phyloP scores from a whole-genome alignment of 2,113 vertebrate genomes.

The Vulpes lagopus region DNA sequence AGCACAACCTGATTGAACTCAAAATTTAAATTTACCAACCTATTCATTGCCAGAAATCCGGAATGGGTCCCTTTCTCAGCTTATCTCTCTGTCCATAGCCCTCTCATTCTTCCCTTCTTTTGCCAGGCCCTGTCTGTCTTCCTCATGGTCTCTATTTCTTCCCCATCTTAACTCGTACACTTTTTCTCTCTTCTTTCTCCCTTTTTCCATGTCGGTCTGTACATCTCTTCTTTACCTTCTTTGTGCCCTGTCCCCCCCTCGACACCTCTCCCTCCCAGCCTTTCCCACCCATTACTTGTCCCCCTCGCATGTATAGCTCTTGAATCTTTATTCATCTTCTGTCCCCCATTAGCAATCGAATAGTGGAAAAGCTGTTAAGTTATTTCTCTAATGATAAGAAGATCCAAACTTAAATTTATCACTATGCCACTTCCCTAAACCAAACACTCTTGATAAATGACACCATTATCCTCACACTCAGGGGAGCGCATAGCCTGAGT shows the following conservation, averaged over 20 bases:
- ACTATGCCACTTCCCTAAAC: background rate
- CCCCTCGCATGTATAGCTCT: background rate
- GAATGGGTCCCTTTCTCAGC: background rate
- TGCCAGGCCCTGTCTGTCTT: background rate
- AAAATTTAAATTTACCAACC: background rate
- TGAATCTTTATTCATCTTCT: background rate
- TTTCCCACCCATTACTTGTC: background rate
- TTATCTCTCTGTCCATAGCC: background rate
- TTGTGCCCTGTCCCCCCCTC: background rate
- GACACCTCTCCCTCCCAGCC: background rate
- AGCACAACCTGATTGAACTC: background rate
- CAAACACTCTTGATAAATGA: background rate
- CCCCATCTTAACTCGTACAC: background rate
- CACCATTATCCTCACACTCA: background rate
- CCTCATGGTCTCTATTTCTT: background rate
- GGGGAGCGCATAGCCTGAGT: background rate
- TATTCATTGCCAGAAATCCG: background rate
- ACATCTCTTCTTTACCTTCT: background rate
- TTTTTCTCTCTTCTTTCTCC: background rate
- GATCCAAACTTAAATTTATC: background rate
- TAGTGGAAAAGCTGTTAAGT: background rate
- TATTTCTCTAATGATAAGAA: constrained; percentile 44
- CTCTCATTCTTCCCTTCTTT: background rate
- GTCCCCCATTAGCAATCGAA: background rate
- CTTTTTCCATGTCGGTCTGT: background rate